Evolutionary conservation across 2,797 vertebrate genomes (phyloP).

Genomic region (Gallinago solitaria): DNA sequence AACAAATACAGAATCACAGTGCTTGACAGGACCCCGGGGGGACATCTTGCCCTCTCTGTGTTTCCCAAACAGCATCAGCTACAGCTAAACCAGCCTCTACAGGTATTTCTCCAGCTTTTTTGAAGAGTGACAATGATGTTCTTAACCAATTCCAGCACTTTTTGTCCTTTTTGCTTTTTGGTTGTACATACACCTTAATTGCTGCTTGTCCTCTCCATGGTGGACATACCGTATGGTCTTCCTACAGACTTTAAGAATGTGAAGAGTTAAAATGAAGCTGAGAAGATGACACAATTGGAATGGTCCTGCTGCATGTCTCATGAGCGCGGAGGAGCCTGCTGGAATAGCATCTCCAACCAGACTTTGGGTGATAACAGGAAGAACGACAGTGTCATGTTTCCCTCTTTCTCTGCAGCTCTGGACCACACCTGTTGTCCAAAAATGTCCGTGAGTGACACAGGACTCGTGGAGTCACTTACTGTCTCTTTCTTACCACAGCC

Average conservation of each 20-base stretch:
- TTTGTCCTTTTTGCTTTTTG: background rate
- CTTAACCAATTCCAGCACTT: background rate
- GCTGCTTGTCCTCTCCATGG: background rate
- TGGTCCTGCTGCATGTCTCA: rapidly evolving
- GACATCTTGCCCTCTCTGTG: background rate
- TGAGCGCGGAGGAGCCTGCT: rapidly evolving
- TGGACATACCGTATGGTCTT: background rate
- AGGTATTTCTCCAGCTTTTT: background rate
- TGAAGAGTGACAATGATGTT: background rate
- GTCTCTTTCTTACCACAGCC: background rate
- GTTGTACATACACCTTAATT: background rate
- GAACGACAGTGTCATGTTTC: rapidly evolving
- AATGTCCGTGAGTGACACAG: no score
- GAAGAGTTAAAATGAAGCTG: background rate
- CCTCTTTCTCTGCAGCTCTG: background rate
- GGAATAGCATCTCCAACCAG: background rate
- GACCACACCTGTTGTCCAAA: background rate
- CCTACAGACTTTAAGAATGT: background rate
- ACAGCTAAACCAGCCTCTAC: background rate
- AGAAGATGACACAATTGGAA: rapidly evolving
- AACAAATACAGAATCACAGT: conserved; percentile 4
- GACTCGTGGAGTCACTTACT: background rate
- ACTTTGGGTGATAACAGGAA: background rate
- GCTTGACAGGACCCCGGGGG: background rate
- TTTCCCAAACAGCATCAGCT: background rate